phyloP scores from a whole-genome alignment of 37 sponge, comb jelly and placozoan genomes.

The Eunapius fragilis region DNA sequence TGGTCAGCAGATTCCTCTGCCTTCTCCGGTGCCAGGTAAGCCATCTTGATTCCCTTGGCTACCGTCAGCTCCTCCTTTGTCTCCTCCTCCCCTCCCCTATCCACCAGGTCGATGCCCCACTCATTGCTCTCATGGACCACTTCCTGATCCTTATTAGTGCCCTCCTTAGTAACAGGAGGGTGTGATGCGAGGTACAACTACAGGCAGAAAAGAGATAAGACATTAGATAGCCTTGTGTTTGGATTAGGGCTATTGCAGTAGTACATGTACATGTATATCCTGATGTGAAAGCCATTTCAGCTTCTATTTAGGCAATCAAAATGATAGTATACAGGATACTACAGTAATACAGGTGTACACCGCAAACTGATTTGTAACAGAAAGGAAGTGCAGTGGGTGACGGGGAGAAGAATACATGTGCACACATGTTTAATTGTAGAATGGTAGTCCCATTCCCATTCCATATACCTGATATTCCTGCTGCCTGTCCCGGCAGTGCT shows the following conservation, averaged over 20 bases:
- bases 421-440: too few species aligned
- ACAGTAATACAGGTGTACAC: too few species aligned
- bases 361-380: too few species aligned
- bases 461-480: conserved; percentile 34
- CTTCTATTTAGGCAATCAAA: too few species aligned
- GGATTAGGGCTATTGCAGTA: too few species aligned
- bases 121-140: conserved; percentile 86
- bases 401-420: too few species aligned
- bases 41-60: not conserved
- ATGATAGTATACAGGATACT: too few species aligned
- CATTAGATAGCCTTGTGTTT: too few species aligned
- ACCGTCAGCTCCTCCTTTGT: not conserved
- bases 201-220: not conserved
- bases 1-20: not conserved
- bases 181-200: conserved; percentile 25
- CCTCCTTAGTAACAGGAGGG: conserved; percentile 14
- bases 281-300: too few species aligned
- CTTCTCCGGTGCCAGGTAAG: not conserved
- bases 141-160: not conserved
- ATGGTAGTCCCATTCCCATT: not conserved
- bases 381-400: too few species aligned
- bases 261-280: too few species aligned
- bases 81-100: not conserved
- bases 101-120: conserved; percentile 66
- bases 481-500: conserved; percentile 73